phyloP scores from a whole-genome alignment of 2,888 invertebrate species.

The Mimachlamys varia region DNA sequence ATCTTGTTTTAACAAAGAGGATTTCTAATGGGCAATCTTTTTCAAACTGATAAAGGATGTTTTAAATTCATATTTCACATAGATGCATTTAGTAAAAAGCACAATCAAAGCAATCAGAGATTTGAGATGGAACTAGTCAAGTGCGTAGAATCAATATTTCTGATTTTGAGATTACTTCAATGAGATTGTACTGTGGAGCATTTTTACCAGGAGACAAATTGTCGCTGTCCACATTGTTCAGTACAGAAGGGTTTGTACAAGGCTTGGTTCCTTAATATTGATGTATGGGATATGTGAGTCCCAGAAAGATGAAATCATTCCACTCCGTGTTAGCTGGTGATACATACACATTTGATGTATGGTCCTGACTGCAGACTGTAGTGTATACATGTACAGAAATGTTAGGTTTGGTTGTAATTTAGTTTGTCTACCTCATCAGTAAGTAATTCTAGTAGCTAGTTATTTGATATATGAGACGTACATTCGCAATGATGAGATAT shows the following conservation, averaged over 20 bases:
- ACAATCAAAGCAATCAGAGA: background rate
- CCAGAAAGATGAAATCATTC: background rate
- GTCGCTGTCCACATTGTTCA: background rate
- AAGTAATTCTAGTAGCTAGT: background rate
- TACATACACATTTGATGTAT: background rate
- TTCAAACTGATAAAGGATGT: background rate
- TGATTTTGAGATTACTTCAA: background rate
- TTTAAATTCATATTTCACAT: background rate
- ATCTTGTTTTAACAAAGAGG: background rate
- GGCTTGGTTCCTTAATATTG: background rate
- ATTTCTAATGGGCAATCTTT: background rate
- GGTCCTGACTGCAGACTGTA: background rate
- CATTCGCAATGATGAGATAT: background rate
- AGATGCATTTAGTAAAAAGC: background rate
- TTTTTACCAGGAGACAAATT: background rate
- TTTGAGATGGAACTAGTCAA: background rate
- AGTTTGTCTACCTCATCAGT: background rate
- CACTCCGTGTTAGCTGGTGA: background rate
- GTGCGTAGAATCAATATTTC: slow-evolving; percentile 15
- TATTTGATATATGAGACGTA: background rate
- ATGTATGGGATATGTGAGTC: background rate
- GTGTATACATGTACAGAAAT: background rate
- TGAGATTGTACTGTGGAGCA: background rate
- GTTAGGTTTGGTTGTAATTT: slow-evolving; percentile 12
- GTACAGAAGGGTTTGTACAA: background rate